A percentile compares a stretch with the other conserved stretches of the same genome.
phyloP scores from a whole-genome alignment of 2,888 invertebrate genomes.

The Campopleginae sp. region DNA sequence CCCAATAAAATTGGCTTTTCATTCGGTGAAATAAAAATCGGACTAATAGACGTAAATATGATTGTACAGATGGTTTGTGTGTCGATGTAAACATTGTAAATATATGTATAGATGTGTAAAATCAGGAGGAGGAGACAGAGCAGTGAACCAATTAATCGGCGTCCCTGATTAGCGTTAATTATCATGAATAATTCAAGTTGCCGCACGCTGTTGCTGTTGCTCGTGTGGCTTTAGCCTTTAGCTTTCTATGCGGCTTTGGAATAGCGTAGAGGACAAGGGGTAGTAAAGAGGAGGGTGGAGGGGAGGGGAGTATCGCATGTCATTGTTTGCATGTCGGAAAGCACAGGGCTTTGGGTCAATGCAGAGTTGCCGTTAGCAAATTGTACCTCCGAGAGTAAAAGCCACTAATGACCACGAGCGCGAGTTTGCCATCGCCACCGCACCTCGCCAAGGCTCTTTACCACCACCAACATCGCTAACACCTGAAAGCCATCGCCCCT shows the following conservation, averaged over 20 bases:
- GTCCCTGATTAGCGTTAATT: slow-evolving; percentile 69
- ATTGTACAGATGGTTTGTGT: neutral
- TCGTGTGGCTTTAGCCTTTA: slow-evolving; percentile 64
- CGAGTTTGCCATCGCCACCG: slow-evolving; percentile 61
- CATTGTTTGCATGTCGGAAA: slow-evolving; percentile 70
- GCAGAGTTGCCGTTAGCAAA: slow-evolving; percentile 69
- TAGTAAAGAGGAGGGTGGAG: neutral
- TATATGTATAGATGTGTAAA: neutral
- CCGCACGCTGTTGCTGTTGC: slow-evolving; percentile 63
- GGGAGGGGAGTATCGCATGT: slow-evolving; percentile 63
- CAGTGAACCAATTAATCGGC: slow-evolving; percentile 67
- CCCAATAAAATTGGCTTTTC: too few species aligned
- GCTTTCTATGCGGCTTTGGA: slow-evolving; percentile 62
- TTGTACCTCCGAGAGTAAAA: slow-evolving; percentile 69
- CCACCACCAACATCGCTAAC: slow-evolving; percentile 48
- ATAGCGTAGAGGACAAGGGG: slow-evolving; percentile 24
- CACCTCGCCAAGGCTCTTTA: slow-evolving; percentile 55
- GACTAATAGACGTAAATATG: neutral
- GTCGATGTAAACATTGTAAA: slow-evolving; percentile 9
- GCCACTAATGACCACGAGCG: slow-evolving; percentile 67
- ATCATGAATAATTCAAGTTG: slow-evolving; percentile 69
- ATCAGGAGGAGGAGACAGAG: slow-evolving; percentile 44
- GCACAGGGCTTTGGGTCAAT: slow-evolving; percentile 69
- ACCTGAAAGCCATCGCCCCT: slow-evolving; percentile 40
- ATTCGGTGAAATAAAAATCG: neutral